Conservation (phyloP, 2,888 invertebrate species). For the Orthosia gothica region DNA sequence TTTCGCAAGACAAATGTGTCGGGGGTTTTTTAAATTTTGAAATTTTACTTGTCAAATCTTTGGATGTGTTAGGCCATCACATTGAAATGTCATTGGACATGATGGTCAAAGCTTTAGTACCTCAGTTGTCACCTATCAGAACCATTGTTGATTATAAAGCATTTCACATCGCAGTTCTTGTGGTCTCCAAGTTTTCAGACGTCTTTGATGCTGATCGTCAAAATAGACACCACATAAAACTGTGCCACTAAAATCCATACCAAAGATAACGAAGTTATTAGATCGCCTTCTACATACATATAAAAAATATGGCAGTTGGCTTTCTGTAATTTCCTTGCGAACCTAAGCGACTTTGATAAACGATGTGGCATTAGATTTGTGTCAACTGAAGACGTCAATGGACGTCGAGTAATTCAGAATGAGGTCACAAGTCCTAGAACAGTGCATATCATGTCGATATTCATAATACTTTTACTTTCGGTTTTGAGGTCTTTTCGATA, state of each 20-base stretch:
- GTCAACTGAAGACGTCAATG: constrained; percentile 64
- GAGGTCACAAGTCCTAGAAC: constrained; percentile 53
- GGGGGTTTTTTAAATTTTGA: too few species aligned
- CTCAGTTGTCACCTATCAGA: too few species aligned
- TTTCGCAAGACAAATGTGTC: too few species aligned
- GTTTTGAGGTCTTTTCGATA: constrained; percentile 9
- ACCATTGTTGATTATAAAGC: neutral
- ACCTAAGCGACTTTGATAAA: constrained; percentile 61
- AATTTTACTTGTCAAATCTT: too few species aligned
- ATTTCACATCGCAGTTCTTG: neutral
- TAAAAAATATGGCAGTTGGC: constrained; percentile 44
- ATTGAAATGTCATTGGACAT: neutral
- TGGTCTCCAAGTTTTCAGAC: neutral
- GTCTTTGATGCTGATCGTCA: neutral
- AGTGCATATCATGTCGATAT: constrained; percentile 29
- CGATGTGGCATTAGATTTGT: constrained; percentile 59
- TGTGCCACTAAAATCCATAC: too few species aligned
- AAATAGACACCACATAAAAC: constrained; percentile 14
- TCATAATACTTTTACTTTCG: constrained; percentile 30
- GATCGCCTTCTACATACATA: constrained; percentile 14
- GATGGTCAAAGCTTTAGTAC: neutral
- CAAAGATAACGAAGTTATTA: constrained; percentile 19
- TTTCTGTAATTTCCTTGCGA: constrained; percentile 61
- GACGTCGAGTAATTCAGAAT: constrained; percentile 56
- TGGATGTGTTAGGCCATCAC: neutral